Evolutionary conservation across 2,797 vertebrate species (phyloP), one percentile per base, ranked within the genome.

Genomic region (Ambastaia sidthimunki): DNA sequence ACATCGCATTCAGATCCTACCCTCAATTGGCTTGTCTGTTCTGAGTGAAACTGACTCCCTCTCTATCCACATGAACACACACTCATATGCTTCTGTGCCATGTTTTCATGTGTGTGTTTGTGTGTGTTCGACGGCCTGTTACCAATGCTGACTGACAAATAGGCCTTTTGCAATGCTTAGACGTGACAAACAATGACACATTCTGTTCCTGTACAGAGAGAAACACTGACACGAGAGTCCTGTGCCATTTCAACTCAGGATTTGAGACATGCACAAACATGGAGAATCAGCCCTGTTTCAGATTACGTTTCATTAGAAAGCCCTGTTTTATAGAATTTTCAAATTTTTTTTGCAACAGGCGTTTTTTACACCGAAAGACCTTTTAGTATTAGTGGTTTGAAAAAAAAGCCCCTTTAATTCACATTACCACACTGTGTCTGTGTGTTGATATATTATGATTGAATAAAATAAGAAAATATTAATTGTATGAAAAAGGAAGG

Each of bases 141-240:
- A 16, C 25, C 25, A 3, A 28, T 55, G 68, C 72, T 79, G 13
- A 44, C 55, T 80, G 74, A 84, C 66, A 80, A 82, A 82, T 70
- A 52, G 55, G 34, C 52, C 21, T 44, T 59, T 80, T 50, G 2
- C 19, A 84, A 57, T 47, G 65, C 37, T 4, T 31, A 74, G 41
- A 71, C 65, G 60, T 60, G 19, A 48, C 76, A 80, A 80, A 80
- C 74, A 85, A 82, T 85, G 77, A 85, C 77, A 78, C 57, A 70
- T 78, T 84, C 54, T 23, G 75, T 31, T 77, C 52, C 48, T 37
- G 67, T 19, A n/a, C 60, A 47, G n/a, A 78, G 48, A 86, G 74
- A 83, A 65, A 72, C 66, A 21, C 44, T 71, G 54, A 82, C 80
- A 83, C 41, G 6, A 71, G 44, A 34, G 66, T 48, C 34, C 73